A percentile compares a stretch with the other conserved stretches of the same genome.
These are phyloP conservation scores for Norana najaformis DNA, from an alignment of 2,888 invertebrate genomes.

Conservation along the genomic window DNA sequence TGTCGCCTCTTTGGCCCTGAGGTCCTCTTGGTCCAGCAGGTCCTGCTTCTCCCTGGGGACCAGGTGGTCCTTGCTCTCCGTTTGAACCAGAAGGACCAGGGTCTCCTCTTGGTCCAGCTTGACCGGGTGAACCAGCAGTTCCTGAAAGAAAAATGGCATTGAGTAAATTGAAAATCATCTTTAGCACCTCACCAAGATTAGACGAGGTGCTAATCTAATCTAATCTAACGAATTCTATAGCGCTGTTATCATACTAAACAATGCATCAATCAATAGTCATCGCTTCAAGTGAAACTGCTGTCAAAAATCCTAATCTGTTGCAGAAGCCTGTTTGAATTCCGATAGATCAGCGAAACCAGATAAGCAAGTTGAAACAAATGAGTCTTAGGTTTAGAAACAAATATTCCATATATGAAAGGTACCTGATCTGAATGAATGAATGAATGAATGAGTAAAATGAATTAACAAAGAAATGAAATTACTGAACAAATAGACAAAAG, in stretches of 20 bases:
- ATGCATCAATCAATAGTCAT: neutral
- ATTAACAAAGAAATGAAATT: neutral
- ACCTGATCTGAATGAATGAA: neutral
- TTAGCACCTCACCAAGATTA: neutral
- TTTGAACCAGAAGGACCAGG: constrained; percentile 32
- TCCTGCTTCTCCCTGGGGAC: constrained; percentile 28
- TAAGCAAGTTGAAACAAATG: neutral
- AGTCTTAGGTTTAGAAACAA: neutral
- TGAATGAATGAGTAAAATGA: neutral
- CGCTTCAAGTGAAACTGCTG: too few species aligned
- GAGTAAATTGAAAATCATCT: neutral
- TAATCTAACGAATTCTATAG: too few species aligned
- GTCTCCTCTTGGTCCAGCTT: constrained; percentile 34
- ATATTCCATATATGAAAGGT: too few species aligned
- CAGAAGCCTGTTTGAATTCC: neutral
- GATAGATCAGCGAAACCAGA: neutral
- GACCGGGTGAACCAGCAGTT: neutral
- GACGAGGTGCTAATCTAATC: neutral
- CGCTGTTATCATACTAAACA: neutral
- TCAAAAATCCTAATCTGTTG: too few species aligned
- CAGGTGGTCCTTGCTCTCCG: constrained; percentile 31
- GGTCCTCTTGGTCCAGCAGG: constrained; percentile 26
- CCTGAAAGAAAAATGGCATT: neutral
- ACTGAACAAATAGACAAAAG: neutral
- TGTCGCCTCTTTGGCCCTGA: neutral